Base-by-base conservation (phyloP, 2,797 vertebrate genomes). In the Tenualosa thibaudeaui region DNA sequence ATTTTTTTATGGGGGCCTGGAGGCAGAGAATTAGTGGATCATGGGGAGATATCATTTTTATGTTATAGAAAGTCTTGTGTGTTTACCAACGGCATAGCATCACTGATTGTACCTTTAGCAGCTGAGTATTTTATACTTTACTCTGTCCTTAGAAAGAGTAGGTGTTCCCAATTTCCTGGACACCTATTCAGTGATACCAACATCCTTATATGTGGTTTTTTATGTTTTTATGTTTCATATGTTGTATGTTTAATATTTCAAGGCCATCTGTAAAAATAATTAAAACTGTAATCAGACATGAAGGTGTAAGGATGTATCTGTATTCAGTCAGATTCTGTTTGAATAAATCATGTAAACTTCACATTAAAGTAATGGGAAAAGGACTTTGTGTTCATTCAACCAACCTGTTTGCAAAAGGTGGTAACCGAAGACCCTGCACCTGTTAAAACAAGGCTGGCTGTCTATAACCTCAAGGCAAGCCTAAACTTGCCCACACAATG, bases 401-500 rank as follows among this genome's bases (percentile, higher is more conserved):
- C 22, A 40, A 78, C 40, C 40, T 43, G 40, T 46, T 78, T 22
- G 40, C 2, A 68, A 68, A 40, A 75, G 68, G 15, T 26, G 0
- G 68, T 75, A 43, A 46, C 71, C 7, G 15, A 78, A 37, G 3
- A 78, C 40, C 15, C 40, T 78, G 22, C 22, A 84, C 0, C 9
- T 82, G 15, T 22, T 62, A 49, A 50, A 37, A 84, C n/a, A 51
- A 84, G 40, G 40, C 68, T 71, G 26, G 17, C 58, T 78, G 37
- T 78, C 37, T 37, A 78, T 78, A 78, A 17, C n/a, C 43, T 40
- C 13, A 5, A 82, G 84, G 62, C 88, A 90, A 86, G 89, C 22
- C 87, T 86, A 68, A 81, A 54, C 89, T 40, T 88, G 89, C 84
- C 46, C 86, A 84, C 81, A 53, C 49, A 58, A 26, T 26, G 53